Evolutionary conservation across 2,113 vertebrate species (phyloP).

Genomic region (Myotis lucifugus): DNA sequence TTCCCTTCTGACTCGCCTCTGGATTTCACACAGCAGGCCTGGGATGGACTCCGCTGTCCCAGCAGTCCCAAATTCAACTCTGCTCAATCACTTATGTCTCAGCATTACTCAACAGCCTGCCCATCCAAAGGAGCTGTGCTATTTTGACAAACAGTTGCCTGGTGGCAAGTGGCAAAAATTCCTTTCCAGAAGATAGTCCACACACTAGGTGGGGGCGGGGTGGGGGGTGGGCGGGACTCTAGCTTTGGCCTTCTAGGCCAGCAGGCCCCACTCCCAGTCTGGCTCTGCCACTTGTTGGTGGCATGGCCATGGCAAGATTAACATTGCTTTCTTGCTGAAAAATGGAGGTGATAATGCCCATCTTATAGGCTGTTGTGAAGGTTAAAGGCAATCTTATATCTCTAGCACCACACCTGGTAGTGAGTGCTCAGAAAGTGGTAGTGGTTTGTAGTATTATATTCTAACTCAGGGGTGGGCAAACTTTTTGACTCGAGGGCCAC

Average conservation of each 20-base stretch:
- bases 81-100: neutral
- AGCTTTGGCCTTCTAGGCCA: neutral
- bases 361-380: neutral
- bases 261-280: neutral
- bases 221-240: accelerated
- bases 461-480: neutral
- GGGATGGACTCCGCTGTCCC: neutral
- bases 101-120: accelerated
- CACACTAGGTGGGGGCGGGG: accelerated
- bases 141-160: neutral
- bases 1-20: neutral
- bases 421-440: neutral
- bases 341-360: neutral
- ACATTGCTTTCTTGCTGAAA: neutral
- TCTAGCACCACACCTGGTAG: neutral
- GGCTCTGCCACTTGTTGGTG: neutral
- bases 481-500: no score
- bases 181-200: accelerated
- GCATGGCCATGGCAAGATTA: neutral
- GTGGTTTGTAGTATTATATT: neutral
- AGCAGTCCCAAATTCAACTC: neutral
- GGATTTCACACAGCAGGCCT: neutral
- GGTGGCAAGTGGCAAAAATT: neutral
- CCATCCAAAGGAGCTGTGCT: neutral
- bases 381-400: neutral